Conservation (phyloP, 1,140 invertebrate species). For the Drosophila seguyi region DNA sequence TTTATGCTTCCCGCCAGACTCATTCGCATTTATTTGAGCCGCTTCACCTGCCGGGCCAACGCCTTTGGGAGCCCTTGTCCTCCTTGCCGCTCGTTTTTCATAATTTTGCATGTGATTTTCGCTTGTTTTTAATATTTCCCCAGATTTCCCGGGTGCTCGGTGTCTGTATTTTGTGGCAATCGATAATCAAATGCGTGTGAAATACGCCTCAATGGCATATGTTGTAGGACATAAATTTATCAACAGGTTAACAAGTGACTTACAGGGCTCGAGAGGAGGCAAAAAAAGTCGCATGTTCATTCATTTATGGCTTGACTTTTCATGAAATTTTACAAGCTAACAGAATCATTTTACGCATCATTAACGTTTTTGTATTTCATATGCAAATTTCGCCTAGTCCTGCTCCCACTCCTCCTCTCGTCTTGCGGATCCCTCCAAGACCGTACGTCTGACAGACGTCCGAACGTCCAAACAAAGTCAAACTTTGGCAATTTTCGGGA, state of each 20-base stretch:
- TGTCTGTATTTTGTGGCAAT: slow-evolving; percentile 33
- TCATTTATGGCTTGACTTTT: slow-evolving; percentile 73
- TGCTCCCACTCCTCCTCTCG: background rate
- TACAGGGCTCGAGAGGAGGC: slow-evolving; percentile 13
- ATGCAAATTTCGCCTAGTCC: slow-evolving; percentile 64
- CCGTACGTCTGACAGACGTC: slow-evolving; percentile 63
- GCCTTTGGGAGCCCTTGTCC: slow-evolving; percentile 55
- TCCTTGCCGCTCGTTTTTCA: slow-evolving; percentile 72
- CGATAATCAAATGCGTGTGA: slow-evolving; percentile 65
- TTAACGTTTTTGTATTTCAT: slow-evolving; percentile 84
- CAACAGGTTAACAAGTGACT: slow-evolving; percentile 81
- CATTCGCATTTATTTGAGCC: slow-evolving; percentile 57
- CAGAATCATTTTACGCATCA: slow-evolving; percentile 82
- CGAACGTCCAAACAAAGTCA: slow-evolving; percentile 69
- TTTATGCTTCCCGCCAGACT: slow-evolving; percentile 77
- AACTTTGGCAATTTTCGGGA: slow-evolving; percentile 53
- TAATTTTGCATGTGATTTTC: slow-evolving; percentile 79
- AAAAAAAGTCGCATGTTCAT: slow-evolving; percentile 53
- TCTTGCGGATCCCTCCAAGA: slow-evolving; percentile 19
- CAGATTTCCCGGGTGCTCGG: slow-evolving; percentile 7
- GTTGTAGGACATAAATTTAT: slow-evolving; percentile 65
- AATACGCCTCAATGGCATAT: slow-evolving; percentile 43
- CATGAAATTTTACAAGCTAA: slow-evolving; percentile 80
- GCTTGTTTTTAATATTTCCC: slow-evolving; percentile 42
- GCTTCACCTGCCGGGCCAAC: slow-evolving; percentile 48